Evolutionary conservation across 2,113 vertebrate genomes (phyloP), one percentile per base, ranked within the genome.

Genomic region (Cyprinodon brontotheroides): DNA sequence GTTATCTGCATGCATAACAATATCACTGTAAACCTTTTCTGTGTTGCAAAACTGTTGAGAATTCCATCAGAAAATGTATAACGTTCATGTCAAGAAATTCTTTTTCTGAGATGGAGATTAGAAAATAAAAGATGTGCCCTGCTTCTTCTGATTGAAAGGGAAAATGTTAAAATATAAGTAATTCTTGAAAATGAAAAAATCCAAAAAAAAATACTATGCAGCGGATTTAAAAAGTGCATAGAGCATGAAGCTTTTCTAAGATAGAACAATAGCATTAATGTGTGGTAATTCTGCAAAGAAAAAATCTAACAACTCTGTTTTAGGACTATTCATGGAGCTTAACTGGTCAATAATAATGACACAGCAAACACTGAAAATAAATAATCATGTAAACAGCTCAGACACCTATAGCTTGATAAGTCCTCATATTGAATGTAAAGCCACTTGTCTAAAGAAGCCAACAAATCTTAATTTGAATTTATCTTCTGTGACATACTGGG

Each of bases 41-140:
- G 11, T 45, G 74, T 75, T 76, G 71, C 67, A 22, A 60, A 12
- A 50, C 11, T 70, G 73, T 75, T 37, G 1, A 72, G 48, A 77
- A 37, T 82, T 79, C 48, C 29, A 74, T 75, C 63, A 41, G 62
- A 86, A 91, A 84, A 82, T 81, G 78, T 81, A 82, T 75, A 78
- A 13, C 8, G 77, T 38, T 50, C 11, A 17, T 50, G 71, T 73
- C 65, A 66, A 47, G 29, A 59, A 75, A 61, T 45, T 36, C 4
- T 69, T 57, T 78, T 80, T 72, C 0, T 2, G 14, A 66, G 11
- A 22, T 10, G 29, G 11, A 38, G 6, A 40, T 20, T 63, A 39
- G 8, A 53, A 13, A 37, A 61, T 53, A 38, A 61, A 37, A 4
- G 37, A 20, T 64, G 3, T n/a, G 17, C 6, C 12, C 63, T 43